phyloP scores from a whole-genome alignment of 1,140 invertebrate species.

The Ericerus pela region DNA sequence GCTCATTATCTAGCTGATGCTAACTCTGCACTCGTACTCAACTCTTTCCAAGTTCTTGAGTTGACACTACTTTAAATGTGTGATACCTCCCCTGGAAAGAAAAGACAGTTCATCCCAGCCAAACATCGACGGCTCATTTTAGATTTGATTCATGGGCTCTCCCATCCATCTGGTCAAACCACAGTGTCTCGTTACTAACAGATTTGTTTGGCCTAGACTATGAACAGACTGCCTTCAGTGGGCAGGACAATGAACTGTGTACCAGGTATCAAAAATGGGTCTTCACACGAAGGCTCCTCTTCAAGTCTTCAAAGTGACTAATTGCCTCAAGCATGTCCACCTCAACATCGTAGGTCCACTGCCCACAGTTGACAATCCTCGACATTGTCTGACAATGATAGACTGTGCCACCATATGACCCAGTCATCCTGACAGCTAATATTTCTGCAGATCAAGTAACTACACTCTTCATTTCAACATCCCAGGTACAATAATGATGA shows the following conservation, averaged over 20 bases:
- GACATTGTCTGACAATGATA: too few species aligned
- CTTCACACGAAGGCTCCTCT: not conserved
- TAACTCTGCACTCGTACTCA: too few species aligned
- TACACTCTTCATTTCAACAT: slow-evolving; percentile 24
- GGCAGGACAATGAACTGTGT: not conserved
- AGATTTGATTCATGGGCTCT: slow-evolving; percentile 25
- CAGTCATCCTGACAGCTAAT: slow-evolving; percentile 25
- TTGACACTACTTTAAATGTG: too few species aligned
- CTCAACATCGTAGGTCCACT: slow-evolving; percentile 33
- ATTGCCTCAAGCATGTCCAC: slow-evolving; percentile 31
- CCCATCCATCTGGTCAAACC: slow-evolving; percentile 27
- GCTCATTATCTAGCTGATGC: too few species aligned
- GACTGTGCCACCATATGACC: slow-evolving; percentile 26
- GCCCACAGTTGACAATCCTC: slow-evolving; percentile 14
- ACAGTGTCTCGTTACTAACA: slow-evolving; percentile 17
- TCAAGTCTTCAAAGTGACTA: not conserved
- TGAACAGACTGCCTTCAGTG: not conserved
- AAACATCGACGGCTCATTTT: slow-evolving; percentile 21
- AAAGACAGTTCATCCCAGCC: slow-evolving; percentile 8
- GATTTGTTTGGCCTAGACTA: slow-evolving; percentile 2
- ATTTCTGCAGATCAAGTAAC: slow-evolving; percentile 28
- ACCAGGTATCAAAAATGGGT: not conserved
- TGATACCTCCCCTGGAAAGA: too few species aligned
- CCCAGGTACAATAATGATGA: slow-evolving; percentile 24
- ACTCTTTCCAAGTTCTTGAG: too few species aligned